A percentile compares a stretch with the other conserved stretches of the same genome.
Evolutionary conservation across 2,113 vertebrate species (phyloP).

Genomic region (Nettapus auritus): DNA sequence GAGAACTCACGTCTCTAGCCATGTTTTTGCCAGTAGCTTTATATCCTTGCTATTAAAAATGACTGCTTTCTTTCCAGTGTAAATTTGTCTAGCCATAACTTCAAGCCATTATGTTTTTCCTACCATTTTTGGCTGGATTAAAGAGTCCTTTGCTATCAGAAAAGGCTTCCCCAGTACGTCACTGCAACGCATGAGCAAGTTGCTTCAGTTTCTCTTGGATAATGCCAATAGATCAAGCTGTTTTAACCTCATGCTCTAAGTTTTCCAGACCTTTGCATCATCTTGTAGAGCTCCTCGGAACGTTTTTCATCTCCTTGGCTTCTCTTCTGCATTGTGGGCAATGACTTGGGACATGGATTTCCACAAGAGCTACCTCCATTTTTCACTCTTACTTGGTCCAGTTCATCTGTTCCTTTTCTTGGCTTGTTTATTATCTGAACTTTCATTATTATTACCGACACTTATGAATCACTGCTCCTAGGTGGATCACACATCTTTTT

Average conservation of each 20-base stretch:
- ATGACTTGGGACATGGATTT: background rate
- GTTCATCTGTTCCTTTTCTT: background rate
- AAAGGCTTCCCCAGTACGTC: background rate
- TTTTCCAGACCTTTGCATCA: background rate
- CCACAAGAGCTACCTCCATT: background rate
- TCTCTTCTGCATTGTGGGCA: background rate
- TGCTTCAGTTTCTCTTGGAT: background rate
- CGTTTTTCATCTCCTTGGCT: background rate
- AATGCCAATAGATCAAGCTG: background rate
- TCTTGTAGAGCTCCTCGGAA: background rate
- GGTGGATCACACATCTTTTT: background rate
- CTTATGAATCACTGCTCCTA: background rate
- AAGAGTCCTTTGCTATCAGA: background rate
- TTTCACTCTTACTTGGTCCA: background rate
- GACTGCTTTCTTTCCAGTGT: background rate
- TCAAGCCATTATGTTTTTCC: background rate
- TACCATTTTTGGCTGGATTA: background rate
- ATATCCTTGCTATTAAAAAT: background rate
- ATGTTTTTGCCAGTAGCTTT: background rate
- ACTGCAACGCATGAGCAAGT: background rate
- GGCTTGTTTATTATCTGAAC: background rate
- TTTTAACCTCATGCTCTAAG: background rate
- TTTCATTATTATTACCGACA: background rate
- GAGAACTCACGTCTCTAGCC: background rate
- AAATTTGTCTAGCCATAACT: conserved; percentile 15